These are phyloP conservation scores for Dusona sp. DNA, from an alignment of 2,888 invertebrate species.

Conservation along the genomic window DNA sequence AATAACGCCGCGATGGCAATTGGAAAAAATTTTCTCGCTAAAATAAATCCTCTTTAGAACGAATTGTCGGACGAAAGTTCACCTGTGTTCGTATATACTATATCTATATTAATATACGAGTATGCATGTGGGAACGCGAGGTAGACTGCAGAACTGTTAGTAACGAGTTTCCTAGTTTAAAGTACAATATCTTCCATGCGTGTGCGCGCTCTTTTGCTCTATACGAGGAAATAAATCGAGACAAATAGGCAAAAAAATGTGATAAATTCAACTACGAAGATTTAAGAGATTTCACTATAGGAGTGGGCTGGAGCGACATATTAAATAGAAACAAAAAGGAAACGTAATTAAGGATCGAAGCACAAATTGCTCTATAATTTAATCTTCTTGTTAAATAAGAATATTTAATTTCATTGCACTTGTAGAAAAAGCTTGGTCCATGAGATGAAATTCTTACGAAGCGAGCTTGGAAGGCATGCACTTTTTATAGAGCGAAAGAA, in stretches of 20 bases:
- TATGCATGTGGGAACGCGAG: neutral
- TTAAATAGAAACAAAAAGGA: conserved; percentile 5
- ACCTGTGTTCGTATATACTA: neutral
- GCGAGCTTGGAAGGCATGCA: neutral
- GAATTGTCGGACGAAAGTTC: conserved; percentile 47
- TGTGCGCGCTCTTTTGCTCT: neutral
- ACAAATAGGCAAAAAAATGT: conserved; percentile 48
- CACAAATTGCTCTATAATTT: neutral
- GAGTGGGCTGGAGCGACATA: neutral
- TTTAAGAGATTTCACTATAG: conserved; percentile 7
- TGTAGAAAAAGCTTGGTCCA: neutral
- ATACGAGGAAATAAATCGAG: conserved; percentile 54
- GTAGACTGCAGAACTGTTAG: conserved; percentile 60
- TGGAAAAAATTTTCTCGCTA: conserved; percentile 52
- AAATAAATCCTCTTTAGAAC: conserved; percentile 65
- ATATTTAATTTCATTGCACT: neutral
- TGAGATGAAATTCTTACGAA: conserved; percentile 7
- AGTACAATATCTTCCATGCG: conserved; percentile 44
- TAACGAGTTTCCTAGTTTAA: conserved; percentile 64
- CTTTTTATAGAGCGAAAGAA: neutral
- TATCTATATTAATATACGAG: neutral
- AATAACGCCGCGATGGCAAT: conserved; percentile 60
- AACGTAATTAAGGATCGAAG: neutral
- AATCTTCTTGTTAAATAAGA: neutral
- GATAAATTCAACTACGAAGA: conserved; percentile 44